These are phyloP conservation scores for Anoplius nigerrimus DNA, from an alignment of 2,888 invertebrate species.

Conservation along the genomic window DNA sequence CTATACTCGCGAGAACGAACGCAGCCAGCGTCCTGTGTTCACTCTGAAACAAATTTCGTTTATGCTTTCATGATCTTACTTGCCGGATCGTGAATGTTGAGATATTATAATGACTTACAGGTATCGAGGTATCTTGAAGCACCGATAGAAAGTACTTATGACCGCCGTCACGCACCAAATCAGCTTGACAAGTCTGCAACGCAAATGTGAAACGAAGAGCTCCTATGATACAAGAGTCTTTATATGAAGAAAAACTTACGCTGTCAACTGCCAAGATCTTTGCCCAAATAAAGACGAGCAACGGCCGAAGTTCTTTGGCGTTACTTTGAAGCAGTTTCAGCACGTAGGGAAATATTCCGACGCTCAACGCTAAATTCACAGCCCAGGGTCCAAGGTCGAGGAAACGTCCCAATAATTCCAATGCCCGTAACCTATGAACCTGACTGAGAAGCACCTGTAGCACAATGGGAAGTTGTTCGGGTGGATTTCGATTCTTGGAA, in stretches of 20 bases:
- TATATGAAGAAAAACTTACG: conserved; percentile 77
- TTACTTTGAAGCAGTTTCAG: conserved; percentile 96
- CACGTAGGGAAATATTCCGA: conserved; percentile 99
- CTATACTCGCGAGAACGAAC: conserved; percentile 95
- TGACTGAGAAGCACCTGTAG: conserved; percentile 88
- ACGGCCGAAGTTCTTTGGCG: conserved; percentile 92
- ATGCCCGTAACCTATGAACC: conserved; percentile 94
- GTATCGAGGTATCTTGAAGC: conserved; percentile 89
- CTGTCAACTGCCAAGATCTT: conserved; percentile 97
- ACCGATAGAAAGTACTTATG: conserved; percentile 96
- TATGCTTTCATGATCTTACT: not conserved
- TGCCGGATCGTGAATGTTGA: not conserved
- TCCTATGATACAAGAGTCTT: conserved; percentile 3
- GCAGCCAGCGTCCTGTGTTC: conserved; percentile 95
- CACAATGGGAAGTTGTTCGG: conserved; percentile 97
- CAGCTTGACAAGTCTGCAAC: conserved; percentile 92
- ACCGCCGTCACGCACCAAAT: conserved; percentile 93
- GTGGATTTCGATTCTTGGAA: conserved; percentile 87
- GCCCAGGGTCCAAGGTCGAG: conserved; percentile 97
- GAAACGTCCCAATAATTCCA: conserved; percentile 95
- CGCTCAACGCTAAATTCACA: conserved; percentile 95
- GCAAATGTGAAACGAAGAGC: not conserved
- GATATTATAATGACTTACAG: conserved; percentile 76
- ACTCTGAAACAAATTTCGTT: conserved; percentile 75
- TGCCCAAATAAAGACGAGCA: conserved; percentile 99